phyloP scores from a whole-genome alignment of 2,888 invertebrate genomes.

The Microdon myrmicae region DNA sequence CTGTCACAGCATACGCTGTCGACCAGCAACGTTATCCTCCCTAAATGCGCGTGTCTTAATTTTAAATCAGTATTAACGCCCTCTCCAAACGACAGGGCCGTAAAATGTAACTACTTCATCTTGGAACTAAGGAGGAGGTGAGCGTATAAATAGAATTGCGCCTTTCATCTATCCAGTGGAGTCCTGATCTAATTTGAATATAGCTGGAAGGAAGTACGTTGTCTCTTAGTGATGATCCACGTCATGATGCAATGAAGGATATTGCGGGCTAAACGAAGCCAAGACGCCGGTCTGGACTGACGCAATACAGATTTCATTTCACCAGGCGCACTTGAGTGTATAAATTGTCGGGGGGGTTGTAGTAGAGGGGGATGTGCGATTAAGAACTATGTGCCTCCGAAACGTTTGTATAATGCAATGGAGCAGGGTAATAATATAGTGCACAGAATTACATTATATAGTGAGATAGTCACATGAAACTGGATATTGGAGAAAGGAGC shows the following conservation, averaged over 20 bases:
- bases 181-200: slow-evolving; percentile 14
- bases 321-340: slow-evolving; percentile 1
- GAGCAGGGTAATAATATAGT: slow-evolving; percentile 2
- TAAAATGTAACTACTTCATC: slow-evolving; percentile 37
- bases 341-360: slow-evolving; percentile 6
- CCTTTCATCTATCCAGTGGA: background rate
- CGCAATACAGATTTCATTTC: slow-evolving; percentile 18
- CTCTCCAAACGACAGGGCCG: slow-evolving; percentile 27
- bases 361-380: background rate
- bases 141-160: slow-evolving; percentile 21
- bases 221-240: slow-evolving; percentile 18
- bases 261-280: background rate
- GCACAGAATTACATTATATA: slow-evolving; percentile 19
- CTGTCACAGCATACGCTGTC: no score
- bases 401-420: no score
- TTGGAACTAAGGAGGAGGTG: slow-evolving; percentile 25
- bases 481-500: no score
- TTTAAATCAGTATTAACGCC: no score
- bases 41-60: no score
- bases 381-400: no score
- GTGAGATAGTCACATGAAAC: no score
- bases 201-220: slow-evolving; percentile 24
- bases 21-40: no score
- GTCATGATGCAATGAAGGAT: slow-evolving; percentile 11
- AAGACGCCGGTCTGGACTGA: background rate